phyloP scores from a whole-genome alignment of 2,888 invertebrate species.

The Silvanus unidentatus region DNA sequence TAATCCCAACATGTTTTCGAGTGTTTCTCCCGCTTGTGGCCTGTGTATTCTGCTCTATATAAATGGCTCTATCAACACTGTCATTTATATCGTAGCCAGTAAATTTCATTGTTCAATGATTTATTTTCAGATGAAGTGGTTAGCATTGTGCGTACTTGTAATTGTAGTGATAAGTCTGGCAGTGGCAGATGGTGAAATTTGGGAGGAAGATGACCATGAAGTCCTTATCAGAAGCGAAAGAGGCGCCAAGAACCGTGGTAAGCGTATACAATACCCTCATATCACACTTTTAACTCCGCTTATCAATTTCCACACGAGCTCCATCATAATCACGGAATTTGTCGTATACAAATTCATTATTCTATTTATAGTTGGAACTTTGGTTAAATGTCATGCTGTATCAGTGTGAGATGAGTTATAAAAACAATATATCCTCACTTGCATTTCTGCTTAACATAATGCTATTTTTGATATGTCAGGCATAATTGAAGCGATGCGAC shows the following conservation, averaged over 20 bases:
- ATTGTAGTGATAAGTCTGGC: slow-evolving; percentile 51
- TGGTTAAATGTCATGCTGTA: slow-evolving; percentile 9
- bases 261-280: slow-evolving; percentile 26
- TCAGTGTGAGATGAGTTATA: too few species aligned
- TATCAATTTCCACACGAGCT: too few species aligned
- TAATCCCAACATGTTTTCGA: too few species aligned
- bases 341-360: slow-evolving; percentile 9
- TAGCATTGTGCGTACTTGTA: slow-evolving; percentile 45
- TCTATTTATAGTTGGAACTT: slow-evolving; percentile 9
- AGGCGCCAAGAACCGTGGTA: slow-evolving; percentile 70
- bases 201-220: slow-evolving; percentile 75
- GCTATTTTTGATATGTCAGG: too few species aligned
- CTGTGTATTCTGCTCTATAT: background rate
- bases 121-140: slow-evolving; percentile 49
- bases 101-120: too few species aligned
- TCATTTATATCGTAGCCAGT: slow-evolving; percentile 10
- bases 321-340: slow-evolving; percentile 1
- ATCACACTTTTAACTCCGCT: too few species aligned
- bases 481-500: too few species aligned
- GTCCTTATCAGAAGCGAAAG: slow-evolving; percentile 73
- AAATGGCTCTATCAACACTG: background rate
- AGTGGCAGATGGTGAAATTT: slow-evolving; percentile 63
- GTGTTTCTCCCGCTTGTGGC: too few species aligned
- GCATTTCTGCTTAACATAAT: too few species aligned
- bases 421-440: too few species aligned